A percentile compares a stretch with the other conserved stretches of the same genome.
Conservation (phyloP, 2,888 invertebrate genomes). For the Candidula unifasciata region DNA sequence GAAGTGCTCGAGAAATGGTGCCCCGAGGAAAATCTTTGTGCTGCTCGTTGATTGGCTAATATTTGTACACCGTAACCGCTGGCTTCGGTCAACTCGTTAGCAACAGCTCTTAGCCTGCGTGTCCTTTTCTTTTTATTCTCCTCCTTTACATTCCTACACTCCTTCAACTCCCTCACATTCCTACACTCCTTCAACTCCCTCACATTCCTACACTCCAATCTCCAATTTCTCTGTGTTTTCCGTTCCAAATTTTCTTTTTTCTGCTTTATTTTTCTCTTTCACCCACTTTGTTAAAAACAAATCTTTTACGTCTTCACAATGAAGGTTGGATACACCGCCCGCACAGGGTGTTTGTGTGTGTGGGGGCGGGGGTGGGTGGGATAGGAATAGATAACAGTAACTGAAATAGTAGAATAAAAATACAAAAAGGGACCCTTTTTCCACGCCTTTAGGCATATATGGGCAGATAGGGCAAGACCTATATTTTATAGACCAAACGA, state of each 20-base stretch:
- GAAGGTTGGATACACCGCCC: too few species aligned
- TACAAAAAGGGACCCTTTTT: too few species aligned
- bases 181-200: neutral
- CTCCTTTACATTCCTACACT: neutral
- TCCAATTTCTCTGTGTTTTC: neutral
- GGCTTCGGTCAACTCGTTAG: slow-evolving; percentile 38
- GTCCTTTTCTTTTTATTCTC: neutral
- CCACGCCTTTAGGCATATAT: too few species aligned
- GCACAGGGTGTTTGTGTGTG: too few species aligned
- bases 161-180: neutral
- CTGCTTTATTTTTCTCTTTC: neutral
- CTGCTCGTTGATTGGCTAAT: slow-evolving; percentile 34
- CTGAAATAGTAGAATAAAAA: too few species aligned
- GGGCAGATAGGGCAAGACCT: too few species aligned
- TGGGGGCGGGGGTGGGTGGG: too few species aligned
- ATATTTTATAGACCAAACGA: too few species aligned
- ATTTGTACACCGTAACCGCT: slow-evolving; percentile 19
- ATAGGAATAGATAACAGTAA: too few species aligned
- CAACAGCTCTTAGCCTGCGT: neutral
- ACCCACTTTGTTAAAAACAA: neutral
- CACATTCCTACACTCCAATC: neutral
- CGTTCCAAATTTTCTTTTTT: neutral
- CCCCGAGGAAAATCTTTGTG: slow-evolving; percentile 32
- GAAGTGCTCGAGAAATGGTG: slow-evolving; percentile 31
- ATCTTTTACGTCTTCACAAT: neutral